Percentiles rank a stretch among this genome's conserved stretches.
Conservation (phyloP, 2,888 invertebrate species). For the Hoplodrina blanda region DNA sequence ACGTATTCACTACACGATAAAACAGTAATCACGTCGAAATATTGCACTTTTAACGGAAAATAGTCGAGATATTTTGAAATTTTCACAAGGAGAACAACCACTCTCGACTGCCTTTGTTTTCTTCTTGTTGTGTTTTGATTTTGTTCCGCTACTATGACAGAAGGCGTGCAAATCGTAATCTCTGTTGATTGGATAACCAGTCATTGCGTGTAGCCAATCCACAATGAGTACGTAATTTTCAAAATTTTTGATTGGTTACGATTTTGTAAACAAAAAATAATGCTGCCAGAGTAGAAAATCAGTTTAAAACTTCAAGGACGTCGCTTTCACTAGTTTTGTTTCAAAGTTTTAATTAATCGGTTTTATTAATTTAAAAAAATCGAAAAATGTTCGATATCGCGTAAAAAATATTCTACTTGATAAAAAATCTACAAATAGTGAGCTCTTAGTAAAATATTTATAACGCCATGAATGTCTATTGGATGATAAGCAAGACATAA, state of each 20-base stretch:
- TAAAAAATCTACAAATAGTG: not conserved
- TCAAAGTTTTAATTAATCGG: not conserved
- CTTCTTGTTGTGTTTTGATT: conserved; percentile 70
- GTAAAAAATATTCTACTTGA: not conserved
- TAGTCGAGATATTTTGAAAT: conserved; percentile 60
- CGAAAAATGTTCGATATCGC: not conserved
- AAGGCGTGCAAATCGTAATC: conserved; percentile 66
- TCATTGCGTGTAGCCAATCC: conserved; percentile 43
- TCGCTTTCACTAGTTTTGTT: conserved; percentile 48
- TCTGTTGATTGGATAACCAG: conserved; percentile 59
- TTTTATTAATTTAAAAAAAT: no score
- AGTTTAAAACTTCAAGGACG: conserved; percentile 47
- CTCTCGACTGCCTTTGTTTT: conserved; percentile 77
- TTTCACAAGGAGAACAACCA: conserved; percentile 62
- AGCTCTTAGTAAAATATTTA: no score
- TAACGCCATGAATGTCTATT: no score
- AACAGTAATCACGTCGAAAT: conserved; percentile 56
- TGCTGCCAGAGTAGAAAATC: conserved; percentile 62
- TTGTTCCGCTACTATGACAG: conserved; percentile 67
- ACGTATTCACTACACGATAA: conserved; percentile 65
- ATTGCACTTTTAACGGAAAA: conserved; percentile 64
- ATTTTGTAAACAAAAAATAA: conserved; percentile 66
- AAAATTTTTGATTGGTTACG: conserved; percentile 68
- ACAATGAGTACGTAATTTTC: conserved; percentile 21
- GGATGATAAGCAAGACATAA: no score